phyloP scores from a whole-genome alignment of 2,797 vertebrate species.

The Tamandua tetradactyla region DNA sequence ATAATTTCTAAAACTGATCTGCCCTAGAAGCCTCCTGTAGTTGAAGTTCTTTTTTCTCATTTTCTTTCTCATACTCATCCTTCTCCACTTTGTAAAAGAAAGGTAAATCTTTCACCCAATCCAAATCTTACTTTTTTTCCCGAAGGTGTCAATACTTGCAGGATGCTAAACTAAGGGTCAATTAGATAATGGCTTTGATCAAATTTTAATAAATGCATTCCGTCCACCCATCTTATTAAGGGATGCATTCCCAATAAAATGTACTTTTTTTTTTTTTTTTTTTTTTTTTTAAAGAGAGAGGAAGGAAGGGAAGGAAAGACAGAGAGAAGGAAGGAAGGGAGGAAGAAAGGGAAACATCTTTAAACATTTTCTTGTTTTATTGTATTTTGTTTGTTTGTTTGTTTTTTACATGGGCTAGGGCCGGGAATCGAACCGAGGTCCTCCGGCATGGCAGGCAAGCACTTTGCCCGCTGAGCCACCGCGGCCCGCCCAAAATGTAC shows the following conservation, averaged over 20 bases:
- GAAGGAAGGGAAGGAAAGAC: too few relatives aligned
- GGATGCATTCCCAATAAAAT: not conserved
- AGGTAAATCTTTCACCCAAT: not conserved
- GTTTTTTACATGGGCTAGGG: too few relatives aligned
- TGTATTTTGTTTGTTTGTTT: too few relatives aligned
- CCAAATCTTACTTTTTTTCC: not conserved
- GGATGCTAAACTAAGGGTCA: not conserved
- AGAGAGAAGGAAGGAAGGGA: too few relatives aligned
- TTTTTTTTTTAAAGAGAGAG: too few relatives aligned
- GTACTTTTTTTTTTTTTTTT: too few relatives aligned
- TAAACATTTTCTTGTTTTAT: too few relatives aligned
- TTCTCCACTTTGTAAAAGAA: not conserved
- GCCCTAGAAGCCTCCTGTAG: not conserved
- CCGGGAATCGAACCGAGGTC: too few relatives aligned
- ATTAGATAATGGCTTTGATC: not conserved
- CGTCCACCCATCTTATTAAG: conserved; percentile 3
- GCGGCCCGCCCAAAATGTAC: too few relatives aligned
- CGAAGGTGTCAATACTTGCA: not conserved
- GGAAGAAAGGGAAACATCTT: too few relatives aligned
- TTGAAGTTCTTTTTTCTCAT: not conserved
- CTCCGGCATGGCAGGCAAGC: too few relatives aligned
- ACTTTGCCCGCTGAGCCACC: too few relatives aligned
- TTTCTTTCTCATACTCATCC: not conserved
- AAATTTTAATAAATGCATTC: not conserved
- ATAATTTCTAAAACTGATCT: not conserved